Conservation (phyloP, 2,888 invertebrate species). For the Acheta domesticus region DNA sequence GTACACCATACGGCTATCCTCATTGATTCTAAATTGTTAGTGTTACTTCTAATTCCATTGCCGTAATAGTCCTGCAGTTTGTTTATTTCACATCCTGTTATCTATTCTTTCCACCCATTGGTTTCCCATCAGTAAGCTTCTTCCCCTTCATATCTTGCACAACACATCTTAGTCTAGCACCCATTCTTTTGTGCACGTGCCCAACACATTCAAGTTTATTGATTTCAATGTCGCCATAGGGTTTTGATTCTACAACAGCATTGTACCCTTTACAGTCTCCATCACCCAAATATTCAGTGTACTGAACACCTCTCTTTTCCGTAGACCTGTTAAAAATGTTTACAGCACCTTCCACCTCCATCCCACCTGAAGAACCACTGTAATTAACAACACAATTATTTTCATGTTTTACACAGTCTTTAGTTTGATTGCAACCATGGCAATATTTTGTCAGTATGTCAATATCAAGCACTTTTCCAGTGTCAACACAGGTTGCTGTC, state of each 20-base stretch:
- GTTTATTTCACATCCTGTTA: not conserved
- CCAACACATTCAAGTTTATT: constrained; percentile 29
- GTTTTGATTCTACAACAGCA: constrained; percentile 20
- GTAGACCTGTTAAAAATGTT: not conserved
- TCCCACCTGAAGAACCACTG: not conserved
- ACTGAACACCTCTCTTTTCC: constrained; percentile 26
- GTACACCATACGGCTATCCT: constrained; percentile 24
- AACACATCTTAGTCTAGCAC: constrained; percentile 26
- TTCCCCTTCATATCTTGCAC: constrained; percentile 18
- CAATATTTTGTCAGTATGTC: not conserved
- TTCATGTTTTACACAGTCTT: constrained; percentile 21
- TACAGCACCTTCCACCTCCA: not conserved
- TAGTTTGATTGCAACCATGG: not conserved
- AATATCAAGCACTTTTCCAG: constrained; percentile 22
- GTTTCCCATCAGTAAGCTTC: constrained; percentile 3
- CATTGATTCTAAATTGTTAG: constrained; percentile 18
- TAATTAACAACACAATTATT: not conserved
- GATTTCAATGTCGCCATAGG: not conserved
- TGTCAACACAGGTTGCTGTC: constrained; percentile 26
- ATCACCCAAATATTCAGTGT: constrained; percentile 26
- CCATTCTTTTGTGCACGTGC: constrained; percentile 30
- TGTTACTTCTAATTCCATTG: constrained; percentile 19
- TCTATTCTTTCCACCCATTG: constrained; percentile 20
- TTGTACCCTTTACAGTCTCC: constrained; percentile 28
- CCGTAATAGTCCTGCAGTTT: constrained; percentile 26